Conservation (phyloP, 2,113 vertebrate species). For the Bos taurus region ARS-UCD2.0 NC_037329.1:133957001-133957500, state of each 20-base stretch:
- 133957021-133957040: not conserved
- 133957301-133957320: not conserved
- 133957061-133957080: not conserved
- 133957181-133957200: not conserved
- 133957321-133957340: not conserved
- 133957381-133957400: not conserved
- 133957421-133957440: not conserved
- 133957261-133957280: not conserved
- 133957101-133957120: not conserved
- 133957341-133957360: not conserved
- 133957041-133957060: not conserved
- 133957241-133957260: not conserved
- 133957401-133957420: not conserved
- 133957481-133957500: not conserved
- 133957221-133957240: not conserved
- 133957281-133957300: not conserved
- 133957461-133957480: not conserved
- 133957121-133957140: not conserved
- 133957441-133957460: not conserved
- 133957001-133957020: not conserved
- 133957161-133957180: fast-evolving
- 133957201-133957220: not conserved
- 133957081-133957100: not conserved
- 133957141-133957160: not conserved
- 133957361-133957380: not conserved